phyloP scores from a whole-genome alignment of 2,888 invertebrate species.

The Amaurobius ferox region DNA sequence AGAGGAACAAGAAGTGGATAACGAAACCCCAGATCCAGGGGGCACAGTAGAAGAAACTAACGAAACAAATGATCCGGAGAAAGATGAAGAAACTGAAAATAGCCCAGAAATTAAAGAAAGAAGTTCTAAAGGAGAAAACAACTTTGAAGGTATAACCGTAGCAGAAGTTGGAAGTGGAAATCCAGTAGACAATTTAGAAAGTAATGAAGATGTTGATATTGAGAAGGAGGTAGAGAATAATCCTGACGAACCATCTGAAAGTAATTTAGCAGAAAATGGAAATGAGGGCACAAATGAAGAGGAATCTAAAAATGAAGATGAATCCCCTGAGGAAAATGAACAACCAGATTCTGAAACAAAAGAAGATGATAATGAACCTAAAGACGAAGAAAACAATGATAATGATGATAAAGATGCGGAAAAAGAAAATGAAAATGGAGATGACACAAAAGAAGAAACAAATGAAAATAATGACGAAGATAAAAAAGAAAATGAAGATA shows the following conservation, averaged over 20 bases:
- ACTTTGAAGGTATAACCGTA: conserved; percentile 31
- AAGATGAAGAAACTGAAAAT: conserved; percentile 8
- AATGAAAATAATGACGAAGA: background rate
- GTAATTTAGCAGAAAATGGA: background rate
- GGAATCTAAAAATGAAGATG: background rate
- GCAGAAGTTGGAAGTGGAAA: conserved; percentile 64
- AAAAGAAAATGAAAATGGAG: conserved; percentile 8
- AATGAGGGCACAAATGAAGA: no score
- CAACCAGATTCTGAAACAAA: background rate
- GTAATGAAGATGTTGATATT: no score
- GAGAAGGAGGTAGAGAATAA: no score
- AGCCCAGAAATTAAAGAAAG: conserved; percentile 15
- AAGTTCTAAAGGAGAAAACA: conserved; percentile 1
- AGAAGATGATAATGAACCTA: background rate
- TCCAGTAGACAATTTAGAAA: conserved; percentile 2
- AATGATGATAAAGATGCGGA: background rate
- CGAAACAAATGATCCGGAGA: background rate
- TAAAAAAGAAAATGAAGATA: conserved; percentile 1
- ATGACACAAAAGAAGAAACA: conserved; percentile 2
- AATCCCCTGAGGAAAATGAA: background rate
- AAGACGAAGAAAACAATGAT: background rate
- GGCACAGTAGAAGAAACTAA: conserved; percentile 6
- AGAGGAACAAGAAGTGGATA: conserved; percentile 2
- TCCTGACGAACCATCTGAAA: background rate
- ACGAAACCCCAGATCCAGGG: background rate